Base-by-base conservation (phyloP, 2,113 vertebrate genomes). In the Prunella himalayana region DNA sequence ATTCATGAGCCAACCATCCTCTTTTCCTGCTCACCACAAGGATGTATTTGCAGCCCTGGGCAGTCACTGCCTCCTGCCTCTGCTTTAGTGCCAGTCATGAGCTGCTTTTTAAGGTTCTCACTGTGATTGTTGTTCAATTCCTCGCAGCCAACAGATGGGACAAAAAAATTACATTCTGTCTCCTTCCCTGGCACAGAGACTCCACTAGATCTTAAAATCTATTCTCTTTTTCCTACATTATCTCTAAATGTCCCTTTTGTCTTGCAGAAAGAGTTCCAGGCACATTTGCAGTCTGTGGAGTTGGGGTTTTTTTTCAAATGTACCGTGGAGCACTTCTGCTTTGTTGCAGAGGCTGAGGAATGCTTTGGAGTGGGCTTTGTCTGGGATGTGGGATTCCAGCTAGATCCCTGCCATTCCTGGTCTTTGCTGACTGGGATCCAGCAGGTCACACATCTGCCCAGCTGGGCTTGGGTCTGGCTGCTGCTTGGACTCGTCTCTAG, bases 231-330 rank as follows among this genome's bases (percentile, higher is more conserved):
- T 54, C 61, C 84, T 82, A 25, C 65, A 72, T 91, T 93, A 85
- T 90, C 92, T 95, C 68, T 90, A 79, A 95, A 93, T 76, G 78
- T 91, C 90, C 70, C 90, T 86, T 96, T 95, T 94, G 88, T 92
- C 90, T 97, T 79, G 85, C 70, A 53, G 79, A 82, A 88, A 82
- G 37, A 50, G 56, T 95, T 94, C 73, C 90, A 93, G 87, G 69
- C 81, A 91, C 65, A 82, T 91, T 60, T 82, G 80, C 61, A 61
- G 73, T 76, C 96, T 89, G 69, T 13, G 4, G 77, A 63, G 27
- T 47, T 69, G 63, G 10, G 2, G 9, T 37, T 87, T 78, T 31
- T 61, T 81, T 57, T 15, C 23, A 50, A 45, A 63, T 1, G 3
- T 68, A 24, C 89, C 87, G 71, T 87, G 87, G 65, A 79, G 92